Evolutionary conservation across 2,113 vertebrate species (phyloP).

Genomic region (Callaeas wilsoni): DNA sequence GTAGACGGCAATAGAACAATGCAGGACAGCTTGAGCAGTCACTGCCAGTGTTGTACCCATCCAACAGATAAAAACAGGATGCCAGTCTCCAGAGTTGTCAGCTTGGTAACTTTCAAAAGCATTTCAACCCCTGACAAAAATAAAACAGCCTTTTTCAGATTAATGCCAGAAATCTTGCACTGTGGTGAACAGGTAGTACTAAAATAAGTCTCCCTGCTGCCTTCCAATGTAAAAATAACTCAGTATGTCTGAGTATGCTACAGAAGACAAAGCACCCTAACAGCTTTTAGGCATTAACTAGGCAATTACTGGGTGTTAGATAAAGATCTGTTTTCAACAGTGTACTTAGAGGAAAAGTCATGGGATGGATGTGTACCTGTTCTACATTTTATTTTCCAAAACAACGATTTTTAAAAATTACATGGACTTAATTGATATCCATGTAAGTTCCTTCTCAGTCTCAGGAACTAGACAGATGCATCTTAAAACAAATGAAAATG

Average conservation of each 20-base stretch:
- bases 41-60: background rate
- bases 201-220: background rate
- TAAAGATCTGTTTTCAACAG: background rate
- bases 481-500: background rate
- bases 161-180: background rate
- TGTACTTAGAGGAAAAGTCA: background rate
- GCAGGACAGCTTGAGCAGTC: background rate
- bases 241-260: background rate
- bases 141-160: background rate
- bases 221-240: conserved; percentile 29
- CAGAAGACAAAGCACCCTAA: background rate
- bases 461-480: background rate
- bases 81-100: background rate
- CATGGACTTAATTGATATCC: background rate
- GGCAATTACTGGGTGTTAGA: background rate
- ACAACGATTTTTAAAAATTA: background rate
- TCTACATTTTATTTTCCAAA: background rate
- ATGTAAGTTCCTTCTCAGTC: background rate
- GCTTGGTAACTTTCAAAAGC: background rate
- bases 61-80: background rate
- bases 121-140: background rate
- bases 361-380: background rate
- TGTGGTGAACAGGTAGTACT: background rate
- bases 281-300: background rate
- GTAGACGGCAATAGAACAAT: background rate